Conservation (phyloP, 2,888 invertebrate genomes). For the Cephus rjabovi region DNA sequence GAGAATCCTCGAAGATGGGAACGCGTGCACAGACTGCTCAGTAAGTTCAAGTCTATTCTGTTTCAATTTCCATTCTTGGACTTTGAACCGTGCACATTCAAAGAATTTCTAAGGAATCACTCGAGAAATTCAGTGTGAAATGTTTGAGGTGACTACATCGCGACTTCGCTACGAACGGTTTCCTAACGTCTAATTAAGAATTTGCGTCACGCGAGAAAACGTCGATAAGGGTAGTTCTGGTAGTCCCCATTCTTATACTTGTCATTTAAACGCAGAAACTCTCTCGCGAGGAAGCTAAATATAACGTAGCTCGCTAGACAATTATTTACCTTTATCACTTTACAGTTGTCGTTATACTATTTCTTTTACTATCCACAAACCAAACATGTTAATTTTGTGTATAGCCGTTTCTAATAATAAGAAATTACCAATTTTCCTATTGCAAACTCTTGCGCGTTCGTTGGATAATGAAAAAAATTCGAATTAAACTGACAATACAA, state of each 20-base stretch:
- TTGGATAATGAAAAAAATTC: constrained; percentile 10
- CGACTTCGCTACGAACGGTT: background rate
- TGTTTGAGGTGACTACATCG: background rate
- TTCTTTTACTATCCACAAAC: background rate
- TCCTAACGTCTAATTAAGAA: background rate
- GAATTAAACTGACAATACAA: constrained; percentile 24
- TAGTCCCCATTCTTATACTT: background rate
- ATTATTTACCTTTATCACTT: background rate
- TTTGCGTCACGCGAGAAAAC: background rate
- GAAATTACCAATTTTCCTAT: background rate
- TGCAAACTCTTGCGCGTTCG: background rate
- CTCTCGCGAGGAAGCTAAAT: background rate
- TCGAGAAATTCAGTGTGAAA: background rate
- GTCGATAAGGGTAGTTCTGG: background rate
- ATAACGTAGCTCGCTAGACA: background rate
- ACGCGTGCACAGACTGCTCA: constrained; percentile 50
- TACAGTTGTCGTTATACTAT: background rate
- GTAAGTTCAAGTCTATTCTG: constrained; percentile 47
- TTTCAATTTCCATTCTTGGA: background rate
- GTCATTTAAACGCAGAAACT: background rate
- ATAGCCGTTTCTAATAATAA: background rate
- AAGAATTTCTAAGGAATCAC: background rate
- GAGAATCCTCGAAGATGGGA: constrained; percentile 54
- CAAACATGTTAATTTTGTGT: background rate
- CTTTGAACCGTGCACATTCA: background rate